Base-by-base conservation (phyloP, 2,797 vertebrate species). In the Babyrousa celebensis region DNA sequence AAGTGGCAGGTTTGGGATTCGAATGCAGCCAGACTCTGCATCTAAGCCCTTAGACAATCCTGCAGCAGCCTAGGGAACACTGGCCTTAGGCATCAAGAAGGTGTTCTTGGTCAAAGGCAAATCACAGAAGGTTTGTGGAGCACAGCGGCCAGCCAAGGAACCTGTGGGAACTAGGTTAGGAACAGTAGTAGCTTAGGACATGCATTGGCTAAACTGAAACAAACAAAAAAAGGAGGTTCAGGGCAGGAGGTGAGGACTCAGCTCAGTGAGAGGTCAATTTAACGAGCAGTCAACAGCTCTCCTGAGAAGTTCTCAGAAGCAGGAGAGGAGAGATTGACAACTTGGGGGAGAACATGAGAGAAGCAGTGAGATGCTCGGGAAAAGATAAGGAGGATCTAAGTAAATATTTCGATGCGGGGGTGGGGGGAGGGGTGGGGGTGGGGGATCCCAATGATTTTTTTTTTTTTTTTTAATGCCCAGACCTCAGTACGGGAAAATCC, bases 401-500 rank as follows among this genome's bases (percentile, higher is more conserved):
- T 72, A 54, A 88, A 85, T 36, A 62, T 52, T 40, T 48, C 6
- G 7, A 32, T 1, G 32, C 23, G 1, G 75, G 16, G 4, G 2
- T 25, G 15, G 74, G 48, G 62, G 43, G 1, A 21, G 27, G 32
- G 27, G 65, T 11, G 27, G n/a, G 36, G n/a, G n/a, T 3, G 8
- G 75, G 60, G 71, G 32, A 77, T 15, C 67, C 72, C 60, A 3
- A 0, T n/a, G 58, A 48, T 60, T 32, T 62, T 56, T 58, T 58
- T 74, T 58, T 56, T 78, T 52, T 65, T 58, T 58, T 56, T 78
- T 52, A 60, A 25, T 67, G 93, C 60, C 58, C 71, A 72, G 95
- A 85, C 54, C 79, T 93, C 63, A 36, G 48, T 60, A 83, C 68
- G 21, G 96, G 92, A 92, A 86, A 84, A 86, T 74, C 20, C 85